Evolutionary conservation across 2,797 vertebrate species (phyloP).

Genomic region (Galago senegalensis): DNA sequence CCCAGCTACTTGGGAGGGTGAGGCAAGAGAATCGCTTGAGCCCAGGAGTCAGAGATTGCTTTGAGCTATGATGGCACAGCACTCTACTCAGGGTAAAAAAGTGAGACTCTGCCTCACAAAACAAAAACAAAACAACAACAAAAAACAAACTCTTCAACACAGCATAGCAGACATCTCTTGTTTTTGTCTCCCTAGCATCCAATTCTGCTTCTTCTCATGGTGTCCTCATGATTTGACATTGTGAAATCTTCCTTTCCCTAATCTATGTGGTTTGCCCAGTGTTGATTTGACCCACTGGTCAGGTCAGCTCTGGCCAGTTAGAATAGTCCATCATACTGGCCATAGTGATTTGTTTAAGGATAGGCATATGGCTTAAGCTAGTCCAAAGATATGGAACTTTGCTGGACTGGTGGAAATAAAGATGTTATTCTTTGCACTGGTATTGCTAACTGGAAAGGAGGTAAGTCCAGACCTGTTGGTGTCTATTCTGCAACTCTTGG

Average conservation of each 20-base stretch:
- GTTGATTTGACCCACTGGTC: not conserved
- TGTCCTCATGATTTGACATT: not conserved
- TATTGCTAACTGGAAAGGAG: not conserved
- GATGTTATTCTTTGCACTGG: not conserved
- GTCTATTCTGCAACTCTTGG: not conserved
- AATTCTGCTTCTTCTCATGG: not conserved
- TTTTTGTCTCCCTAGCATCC: not conserved
- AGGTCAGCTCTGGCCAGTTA: not conserved
- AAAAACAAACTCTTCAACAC: not conserved
- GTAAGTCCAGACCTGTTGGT: not conserved
- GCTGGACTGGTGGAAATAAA: not conserved
- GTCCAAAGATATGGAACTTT: not conserved
- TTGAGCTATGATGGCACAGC: too few species aligned
- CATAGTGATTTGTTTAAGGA: not conserved
- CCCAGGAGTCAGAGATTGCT: too few species aligned
- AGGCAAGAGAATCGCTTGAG: too few species aligned
- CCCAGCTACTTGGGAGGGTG: too few species aligned
- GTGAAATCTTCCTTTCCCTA: not conserved
- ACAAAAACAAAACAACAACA: too few species aligned
- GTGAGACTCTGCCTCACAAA: too few species aligned
- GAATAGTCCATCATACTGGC: not conserved
- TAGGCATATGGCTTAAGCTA: not conserved
- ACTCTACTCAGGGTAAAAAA: too few species aligned
- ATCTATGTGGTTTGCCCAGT: not conserved
- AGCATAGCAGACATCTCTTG: not conserved